Base-by-base conservation (phyloP, 2,797 vertebrate species). In the Okamejei kenojei region DNA sequence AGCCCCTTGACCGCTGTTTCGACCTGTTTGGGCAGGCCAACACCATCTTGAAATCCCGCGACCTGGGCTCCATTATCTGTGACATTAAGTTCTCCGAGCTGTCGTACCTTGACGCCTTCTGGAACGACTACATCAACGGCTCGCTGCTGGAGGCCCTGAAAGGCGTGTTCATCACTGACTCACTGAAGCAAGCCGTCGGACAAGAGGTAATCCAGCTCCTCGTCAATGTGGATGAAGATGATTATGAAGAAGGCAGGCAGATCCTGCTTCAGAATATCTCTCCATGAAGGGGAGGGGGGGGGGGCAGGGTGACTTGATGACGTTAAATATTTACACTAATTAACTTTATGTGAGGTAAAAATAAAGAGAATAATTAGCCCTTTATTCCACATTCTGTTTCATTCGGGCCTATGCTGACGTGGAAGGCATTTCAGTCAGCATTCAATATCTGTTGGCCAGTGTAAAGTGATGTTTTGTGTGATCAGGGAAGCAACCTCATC, bases 71-170 rank as follows among this genome's bases (percentile, higher is more conserved):
- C 9, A 97, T 99, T 74, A 96, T 98, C 93, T 99, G 98, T 1
- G 97, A 98, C 95, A 99, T 99, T 95, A 98, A 98, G 95, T 99
- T 99, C 95, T 98, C 98, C 0, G 98, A 98, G 95, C 95, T 98
- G 94, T 97, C 97, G 77, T 98, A 98, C 94, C 96, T 99, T 21
- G 98, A 99, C 93, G 98, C 98, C 93, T 98, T 99, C 96, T 99
- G 98, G 98, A 95, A 95, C 0, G 98, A 99, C 96, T 99, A 99
- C 95, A 96, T 98, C 95, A 98, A 97, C 0, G 98, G 98, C 0
- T 97, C 97, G 0, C 96, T 99, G 94, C 95, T 98, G 71, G 98
- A 98, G 96, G 98, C 98, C 68, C 96, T 99, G 88, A 97, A 98
- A 94, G 98, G 97, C 0, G 98, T 99, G 93, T 99, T 99, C 96